phyloP scores from a whole-genome alignment of 2,797 vertebrate species.

The Acipenser transmontanus region DNA sequence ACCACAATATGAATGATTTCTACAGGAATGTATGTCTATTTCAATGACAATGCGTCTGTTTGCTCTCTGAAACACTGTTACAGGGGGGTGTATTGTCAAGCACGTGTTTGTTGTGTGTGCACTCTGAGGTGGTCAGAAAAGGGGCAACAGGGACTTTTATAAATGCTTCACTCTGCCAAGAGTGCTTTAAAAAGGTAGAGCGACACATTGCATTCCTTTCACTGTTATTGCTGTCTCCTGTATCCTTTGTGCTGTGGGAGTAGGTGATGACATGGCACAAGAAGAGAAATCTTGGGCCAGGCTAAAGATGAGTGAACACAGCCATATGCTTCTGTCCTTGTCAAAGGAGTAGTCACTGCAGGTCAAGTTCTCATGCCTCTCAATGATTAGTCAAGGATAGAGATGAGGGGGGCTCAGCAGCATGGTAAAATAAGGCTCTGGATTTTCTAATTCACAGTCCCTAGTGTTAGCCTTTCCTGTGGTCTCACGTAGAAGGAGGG shows the following conservation, averaged over 20 bases:
- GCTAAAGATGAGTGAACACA: conserved; percentile 33
- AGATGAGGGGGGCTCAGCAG: neutral
- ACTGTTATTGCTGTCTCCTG: conserved; percentile 23
- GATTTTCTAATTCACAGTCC: neutral
- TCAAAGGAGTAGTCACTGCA: conserved; percentile 6
- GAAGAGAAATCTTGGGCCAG: conserved; percentile 22
- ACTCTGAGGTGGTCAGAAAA: conserved; percentile 25
- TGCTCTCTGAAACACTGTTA: conserved; percentile 36
- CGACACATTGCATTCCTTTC: conserved; percentile 36
- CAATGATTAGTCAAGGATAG: conserved; percentile 29
- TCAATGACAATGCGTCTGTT: neutral
- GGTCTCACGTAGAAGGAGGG: conserved; percentile 34
- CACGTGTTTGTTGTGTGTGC: conserved; percentile 47
- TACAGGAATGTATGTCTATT: conserved; percentile 37
- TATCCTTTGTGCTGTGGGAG: conserved; percentile 39
- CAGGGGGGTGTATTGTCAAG: conserved; percentile 32
- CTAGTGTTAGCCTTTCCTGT: conserved; percentile 24
- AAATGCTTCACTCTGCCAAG: conserved; percentile 50
- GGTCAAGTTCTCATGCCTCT: conserved; percentile 43
- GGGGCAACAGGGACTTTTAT: conserved; percentile 22
- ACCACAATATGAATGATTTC: conserved; percentile 35
- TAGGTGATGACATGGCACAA: conserved; percentile 29
- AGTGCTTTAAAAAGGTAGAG: conserved; percentile 30
- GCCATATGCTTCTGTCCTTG: conserved; percentile 21
- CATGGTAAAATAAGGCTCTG: neutral